Evolutionary conservation across 92 coral and sea anemone species (phyloP).

Genomic region (Desmophyllum pertusum): DNA sequence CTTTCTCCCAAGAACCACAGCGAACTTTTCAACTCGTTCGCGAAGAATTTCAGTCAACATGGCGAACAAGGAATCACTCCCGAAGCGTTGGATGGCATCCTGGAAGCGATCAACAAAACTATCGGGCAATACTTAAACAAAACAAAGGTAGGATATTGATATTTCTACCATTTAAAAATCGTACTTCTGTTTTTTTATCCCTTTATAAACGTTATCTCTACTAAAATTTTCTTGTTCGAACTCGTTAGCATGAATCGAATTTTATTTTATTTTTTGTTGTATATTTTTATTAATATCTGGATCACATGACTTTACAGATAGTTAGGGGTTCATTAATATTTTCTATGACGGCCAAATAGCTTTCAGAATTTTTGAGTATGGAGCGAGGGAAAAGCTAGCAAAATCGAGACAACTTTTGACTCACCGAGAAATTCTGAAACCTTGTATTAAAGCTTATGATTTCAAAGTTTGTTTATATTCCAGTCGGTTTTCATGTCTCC

Average conservation of each 20-base stretch:
- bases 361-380: not conserved
- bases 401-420: too few relatives aligned
- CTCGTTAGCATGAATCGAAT: not conserved
- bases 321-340: not conserved
- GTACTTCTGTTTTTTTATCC: too few relatives aligned
- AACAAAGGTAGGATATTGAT: conserved; percentile 25
- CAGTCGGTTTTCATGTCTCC: too few relatives aligned
- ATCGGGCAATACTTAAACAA: conserved; percentile 37
- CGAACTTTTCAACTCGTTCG: conserved; percentile 62
- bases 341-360: not conserved
- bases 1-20: conserved; percentile 45
- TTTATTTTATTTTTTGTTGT: too few relatives aligned
- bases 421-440: too few relatives aligned
- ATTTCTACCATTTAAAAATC: not conserved
- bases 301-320: not conserved
- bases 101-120: conserved; percentile 53
- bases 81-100: conserved; percentile 49
- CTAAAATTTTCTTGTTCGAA: not conserved
- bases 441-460: too few relatives aligned
- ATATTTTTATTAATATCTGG: not conserved
- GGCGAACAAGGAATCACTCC: conserved; percentile 39
- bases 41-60: conserved; percentile 34
- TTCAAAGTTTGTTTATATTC: too few relatives aligned
- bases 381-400: too few relatives aligned
- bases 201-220: too few relatives aligned